phyloP scores from a whole-genome alignment of 2,888 invertebrate genomes.

The Apamea epomidion region DNA sequence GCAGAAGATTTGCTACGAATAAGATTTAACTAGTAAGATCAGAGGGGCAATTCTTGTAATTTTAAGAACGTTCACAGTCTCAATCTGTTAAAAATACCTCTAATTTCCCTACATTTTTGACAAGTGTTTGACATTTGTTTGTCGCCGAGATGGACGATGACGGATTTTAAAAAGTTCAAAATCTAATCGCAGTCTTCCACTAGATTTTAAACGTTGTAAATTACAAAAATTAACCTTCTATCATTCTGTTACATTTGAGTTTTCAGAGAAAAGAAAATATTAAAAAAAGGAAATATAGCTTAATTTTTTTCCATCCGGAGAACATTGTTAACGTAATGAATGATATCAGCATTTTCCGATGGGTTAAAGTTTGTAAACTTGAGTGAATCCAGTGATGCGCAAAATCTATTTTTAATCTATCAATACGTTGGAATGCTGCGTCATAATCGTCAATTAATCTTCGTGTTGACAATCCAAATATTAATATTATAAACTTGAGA shows the following conservation, averaged over 20 bases:
- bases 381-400: constrained; percentile 52
- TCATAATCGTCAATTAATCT: constrained; percentile 61
- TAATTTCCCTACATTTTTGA: too few relatives aligned
- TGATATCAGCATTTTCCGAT: constrained; percentile 38
- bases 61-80: too few relatives aligned
- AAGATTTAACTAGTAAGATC: not conserved
- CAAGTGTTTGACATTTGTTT: too few relatives aligned
- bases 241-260: not conserved
- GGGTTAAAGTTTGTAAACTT: constrained; percentile 50
- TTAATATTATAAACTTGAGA: too few relatives aligned
- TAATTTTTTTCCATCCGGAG: not conserved
- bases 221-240: too few relatives aligned
- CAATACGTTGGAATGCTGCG: constrained; percentile 52
- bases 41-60: too few relatives aligned
- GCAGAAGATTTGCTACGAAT: not conserved
- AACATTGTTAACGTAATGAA: constrained; percentile 19
- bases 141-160: too few relatives aligned
- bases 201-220: too few relatives aligned
- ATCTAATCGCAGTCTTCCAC: too few relatives aligned
- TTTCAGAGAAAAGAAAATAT: not conserved
- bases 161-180: too few relatives aligned
- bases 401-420: constrained; percentile 63
- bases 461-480: constrained; percentile 39
- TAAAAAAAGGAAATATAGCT: not conserved
- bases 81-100: too few relatives aligned